Evolutionary conservation across 2,113 vertebrate genomes (phyloP).

Genomic region (Eretmochelys imbricata): DNA sequence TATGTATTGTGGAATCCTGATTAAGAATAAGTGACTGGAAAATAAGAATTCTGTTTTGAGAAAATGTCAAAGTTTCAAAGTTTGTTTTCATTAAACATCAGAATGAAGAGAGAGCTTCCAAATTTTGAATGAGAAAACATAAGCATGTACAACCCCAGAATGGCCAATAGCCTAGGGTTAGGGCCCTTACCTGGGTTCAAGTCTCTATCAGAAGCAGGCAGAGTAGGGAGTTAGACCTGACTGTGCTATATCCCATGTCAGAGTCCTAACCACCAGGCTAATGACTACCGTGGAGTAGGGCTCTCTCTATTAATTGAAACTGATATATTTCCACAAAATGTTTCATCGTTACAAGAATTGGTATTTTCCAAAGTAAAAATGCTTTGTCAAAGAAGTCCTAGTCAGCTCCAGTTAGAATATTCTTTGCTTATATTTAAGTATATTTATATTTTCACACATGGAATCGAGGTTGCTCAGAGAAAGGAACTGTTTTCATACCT

Average conservation of each 20-base stretch:
- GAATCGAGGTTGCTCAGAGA: background rate
- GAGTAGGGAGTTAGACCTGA: background rate
- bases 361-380: background rate
- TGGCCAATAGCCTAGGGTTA: background rate
- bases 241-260: background rate
- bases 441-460: background rate
- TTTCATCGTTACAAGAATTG: background rate
- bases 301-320: background rate
- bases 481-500: background rate
- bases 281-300: too few species aligned
- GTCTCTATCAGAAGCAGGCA: background rate
- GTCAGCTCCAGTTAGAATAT: background rate
- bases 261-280: background rate
- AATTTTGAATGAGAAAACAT: background rate
- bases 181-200: background rate
- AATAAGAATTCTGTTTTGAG: background rate
- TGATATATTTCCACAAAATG: background rate
- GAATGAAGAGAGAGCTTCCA: background rate
- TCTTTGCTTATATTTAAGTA: background rate
- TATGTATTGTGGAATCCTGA: background rate
- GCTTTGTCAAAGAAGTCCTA: background rate
- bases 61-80: background rate
- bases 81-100: background rate
- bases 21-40: background rate
- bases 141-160: background rate